Evolutionary conservation across 2,113 vertebrate species (phyloP).

Genomic region (Euleptes europaea): DNA sequence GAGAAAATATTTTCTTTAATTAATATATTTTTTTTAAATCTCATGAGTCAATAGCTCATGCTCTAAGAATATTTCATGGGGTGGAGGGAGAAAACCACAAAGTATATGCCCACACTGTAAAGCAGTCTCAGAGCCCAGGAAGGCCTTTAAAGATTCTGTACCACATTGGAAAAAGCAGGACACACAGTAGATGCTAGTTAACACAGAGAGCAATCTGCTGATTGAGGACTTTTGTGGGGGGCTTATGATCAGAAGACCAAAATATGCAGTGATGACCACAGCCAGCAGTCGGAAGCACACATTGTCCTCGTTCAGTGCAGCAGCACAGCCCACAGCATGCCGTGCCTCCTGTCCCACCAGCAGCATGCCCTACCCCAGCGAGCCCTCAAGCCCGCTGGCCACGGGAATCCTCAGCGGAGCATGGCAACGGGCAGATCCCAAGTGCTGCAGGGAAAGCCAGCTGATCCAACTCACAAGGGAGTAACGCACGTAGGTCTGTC

Average conservation of each 20-base stretch:
- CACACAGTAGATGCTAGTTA: not conserved
- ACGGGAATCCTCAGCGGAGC: too few species aligned
- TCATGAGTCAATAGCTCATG: not conserved
- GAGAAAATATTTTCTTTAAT: not conserved
- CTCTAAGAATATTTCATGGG: not conserved
- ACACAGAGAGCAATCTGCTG: not conserved
- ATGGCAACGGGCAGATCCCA: too few species aligned
- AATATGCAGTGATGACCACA: not conserved
- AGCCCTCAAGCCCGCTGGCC: too few species aligned
- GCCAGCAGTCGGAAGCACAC: too few species aligned
- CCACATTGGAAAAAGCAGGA: not conserved
- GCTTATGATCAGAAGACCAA: not conserved
- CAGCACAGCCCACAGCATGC: too few species aligned
- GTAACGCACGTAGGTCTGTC: too few species aligned
- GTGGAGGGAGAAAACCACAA: too few species aligned
- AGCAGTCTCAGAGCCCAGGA: not conserved
- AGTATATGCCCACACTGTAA: not conserved
- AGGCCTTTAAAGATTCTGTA: not conserved
- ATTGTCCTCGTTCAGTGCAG: too few species aligned
- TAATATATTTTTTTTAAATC: not conserved
- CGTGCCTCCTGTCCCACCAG: too few species aligned
- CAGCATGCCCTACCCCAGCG: too few species aligned
- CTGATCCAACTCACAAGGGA: too few species aligned
- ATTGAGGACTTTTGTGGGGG: not conserved
- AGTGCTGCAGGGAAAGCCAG: too few species aligned